Evolutionary conservation across 2,113 vertebrate species (phyloP).

Genomic region (Pseudorhombus dupliciocellatus): DNA sequence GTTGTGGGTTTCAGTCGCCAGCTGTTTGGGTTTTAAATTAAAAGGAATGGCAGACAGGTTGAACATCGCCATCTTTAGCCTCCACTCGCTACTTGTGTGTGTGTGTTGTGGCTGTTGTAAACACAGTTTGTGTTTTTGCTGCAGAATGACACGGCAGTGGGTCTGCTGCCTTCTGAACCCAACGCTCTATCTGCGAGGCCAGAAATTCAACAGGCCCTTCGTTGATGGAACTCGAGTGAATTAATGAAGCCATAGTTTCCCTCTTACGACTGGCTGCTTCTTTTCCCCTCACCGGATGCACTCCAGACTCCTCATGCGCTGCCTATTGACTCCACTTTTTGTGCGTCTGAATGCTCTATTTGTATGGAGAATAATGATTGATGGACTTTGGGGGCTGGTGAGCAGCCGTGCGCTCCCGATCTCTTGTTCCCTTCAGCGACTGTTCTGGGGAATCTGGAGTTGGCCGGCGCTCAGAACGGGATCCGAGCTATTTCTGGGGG

Average conservation of each 20-base stretch:
- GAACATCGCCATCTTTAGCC: slow-evolving; percentile 12
- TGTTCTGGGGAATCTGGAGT: slow-evolving; percentile 65
- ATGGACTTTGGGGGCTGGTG: slow-evolving; percentile 71
- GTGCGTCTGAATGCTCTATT: slow-evolving; percentile 75
- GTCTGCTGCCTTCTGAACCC: slow-evolving; percentile 30
- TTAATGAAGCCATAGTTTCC: slow-evolving; percentile 72
- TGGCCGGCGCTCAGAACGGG: slow-evolving; percentile 60
- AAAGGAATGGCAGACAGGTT: not conserved
- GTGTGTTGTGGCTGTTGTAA: slow-evolving; percentile 29
- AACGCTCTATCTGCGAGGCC: slow-evolving; percentile 37
- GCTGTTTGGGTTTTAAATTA: slow-evolving; percentile 5
- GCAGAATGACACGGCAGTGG: slow-evolving; percentile 31
- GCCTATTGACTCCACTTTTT: slow-evolving; percentile 76
- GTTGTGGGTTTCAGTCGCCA: not conserved
- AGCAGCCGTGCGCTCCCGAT: slow-evolving; percentile 51
- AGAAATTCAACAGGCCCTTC: slow-evolving; percentile 52
- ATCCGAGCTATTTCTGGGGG: slow-evolving; percentile 70
- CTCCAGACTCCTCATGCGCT: slow-evolving; percentile 75
- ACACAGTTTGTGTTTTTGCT: slow-evolving; percentile 31
- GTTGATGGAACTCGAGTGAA: slow-evolving; percentile 62
- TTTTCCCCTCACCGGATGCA: slow-evolving; percentile 70
- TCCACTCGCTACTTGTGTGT: slow-evolving; percentile 20
- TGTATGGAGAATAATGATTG: slow-evolving; percentile 77
- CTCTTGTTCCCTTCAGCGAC: slow-evolving; percentile 62
- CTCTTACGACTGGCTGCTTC: slow-evolving; percentile 70